Evolutionary conservation across 2,797 vertebrate species (phyloP).

Genomic region (Acanthurus leucopareius): DNA sequence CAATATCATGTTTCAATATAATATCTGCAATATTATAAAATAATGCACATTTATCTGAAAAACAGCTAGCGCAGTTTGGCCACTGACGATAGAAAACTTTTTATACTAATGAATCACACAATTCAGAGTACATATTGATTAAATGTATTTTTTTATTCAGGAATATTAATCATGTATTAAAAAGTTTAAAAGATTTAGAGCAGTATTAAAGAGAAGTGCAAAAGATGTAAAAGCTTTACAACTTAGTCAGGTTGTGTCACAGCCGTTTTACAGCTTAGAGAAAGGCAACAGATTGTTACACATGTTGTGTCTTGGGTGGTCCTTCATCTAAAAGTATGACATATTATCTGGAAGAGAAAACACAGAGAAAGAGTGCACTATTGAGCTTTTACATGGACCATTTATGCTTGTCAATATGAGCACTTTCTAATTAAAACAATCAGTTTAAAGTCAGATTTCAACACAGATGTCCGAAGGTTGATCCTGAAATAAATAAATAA

Average conservation of each 20-base stretch:
- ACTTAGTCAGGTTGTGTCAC: conserved; percentile 70
- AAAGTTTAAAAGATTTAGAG: conserved; percentile 70
- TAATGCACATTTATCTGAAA: neutral
- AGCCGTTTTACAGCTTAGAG: conserved; percentile 74
- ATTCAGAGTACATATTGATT: conserved; percentile 68
- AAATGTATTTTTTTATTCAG: conserved; percentile 83
- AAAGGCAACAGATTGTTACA: conserved; percentile 80
- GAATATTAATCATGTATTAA: conserved; percentile 67
- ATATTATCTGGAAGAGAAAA: conserved; percentile 88
- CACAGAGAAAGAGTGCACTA: conserved; percentile 80
- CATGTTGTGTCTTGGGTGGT: conserved; percentile 77
- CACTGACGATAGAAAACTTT: conserved; percentile 41
- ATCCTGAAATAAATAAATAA: neutral
- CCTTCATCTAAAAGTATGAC: conserved; percentile 88
- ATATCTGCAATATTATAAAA: neutral
- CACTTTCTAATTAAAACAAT: conserved; percentile 39
- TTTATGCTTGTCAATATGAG: conserved; percentile 37
- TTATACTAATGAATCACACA: conserved; percentile 75
- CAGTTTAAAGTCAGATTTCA: conserved; percentile 15
- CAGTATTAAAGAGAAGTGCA: conserved; percentile 69
- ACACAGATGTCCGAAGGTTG: neutral
- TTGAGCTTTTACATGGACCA: conserved; percentile 62
- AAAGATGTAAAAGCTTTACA: conserved; percentile 75
- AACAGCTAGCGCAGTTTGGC: conserved; percentile 2
- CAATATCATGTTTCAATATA: conserved; percentile 27